These are phyloP conservation scores for Oryzias woworae DNA, from an alignment of 2,113 vertebrate genomes.

Conservation along the genomic window DNA sequence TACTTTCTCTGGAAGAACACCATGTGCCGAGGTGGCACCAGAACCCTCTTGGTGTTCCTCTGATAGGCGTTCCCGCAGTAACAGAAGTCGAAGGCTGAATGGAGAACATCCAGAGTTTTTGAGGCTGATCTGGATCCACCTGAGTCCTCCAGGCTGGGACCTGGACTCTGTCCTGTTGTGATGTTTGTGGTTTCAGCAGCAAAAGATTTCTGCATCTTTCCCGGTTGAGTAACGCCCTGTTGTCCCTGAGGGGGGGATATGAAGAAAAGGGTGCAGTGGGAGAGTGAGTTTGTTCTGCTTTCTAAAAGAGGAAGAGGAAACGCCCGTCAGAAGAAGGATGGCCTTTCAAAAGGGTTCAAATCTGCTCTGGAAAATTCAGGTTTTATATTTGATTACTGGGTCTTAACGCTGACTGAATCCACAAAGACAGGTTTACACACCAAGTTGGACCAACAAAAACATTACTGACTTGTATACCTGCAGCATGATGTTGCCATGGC, in stretches of 20 bases:
- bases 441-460: no score
- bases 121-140: constrained; percentile 36
- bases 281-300: background rate
- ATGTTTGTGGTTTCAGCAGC: background rate
- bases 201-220: constrained; percentile 14
- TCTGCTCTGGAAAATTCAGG: no score
- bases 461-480: no score
- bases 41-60: constrained; percentile 87
- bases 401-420: no score
- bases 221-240: background rate
- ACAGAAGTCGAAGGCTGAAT: constrained; percentile 74
- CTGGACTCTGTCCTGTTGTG: no score
- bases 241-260: constrained; percentile 4
- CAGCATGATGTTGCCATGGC: no score
- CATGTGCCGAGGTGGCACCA: constrained; percentile 81
- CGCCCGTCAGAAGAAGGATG: background rate
- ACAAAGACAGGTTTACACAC: no score
- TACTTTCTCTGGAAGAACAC: constrained; percentile 78
- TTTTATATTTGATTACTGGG: no score
- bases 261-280: background rate
- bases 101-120: constrained; percentile 53
- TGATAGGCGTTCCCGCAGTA: constrained; percentile 80
- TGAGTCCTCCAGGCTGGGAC: no score
- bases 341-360: no score
- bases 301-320: constrained; percentile 47